These are phyloP conservation scores for Malthinus flaveolus DNA, from an alignment of 2,888 invertebrate genomes.

Conservation along the genomic window DNA sequence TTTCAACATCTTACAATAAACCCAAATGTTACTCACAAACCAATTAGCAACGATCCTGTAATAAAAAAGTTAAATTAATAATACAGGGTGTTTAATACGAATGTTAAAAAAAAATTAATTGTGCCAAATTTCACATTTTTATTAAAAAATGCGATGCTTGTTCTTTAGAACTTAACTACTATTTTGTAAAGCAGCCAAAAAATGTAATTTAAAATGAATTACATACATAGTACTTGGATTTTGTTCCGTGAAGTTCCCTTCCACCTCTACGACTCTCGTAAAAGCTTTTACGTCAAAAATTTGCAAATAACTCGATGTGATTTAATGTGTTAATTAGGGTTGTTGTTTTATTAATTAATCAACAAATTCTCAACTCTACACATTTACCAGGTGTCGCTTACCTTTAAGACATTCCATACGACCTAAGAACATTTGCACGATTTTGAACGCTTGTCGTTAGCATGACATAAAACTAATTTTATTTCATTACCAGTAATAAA, in stretches of 20 bases:
- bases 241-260: too few relatives aligned
- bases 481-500: constrained; percentile 1
- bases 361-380: not conserved
- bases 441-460: constrained; percentile 8
- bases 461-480: constrained; percentile 5
- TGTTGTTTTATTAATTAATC: constrained; percentile 7
- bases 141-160: not conserved
- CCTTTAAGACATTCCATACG: constrained; percentile 5
- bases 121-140: not conserved
- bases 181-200: too few relatives aligned
- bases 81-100: not conserved
- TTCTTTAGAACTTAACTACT: not conserved
- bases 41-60: too few relatives aligned
- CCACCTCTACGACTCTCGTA: too few relatives aligned
- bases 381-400: constrained; percentile 3
- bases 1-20: constrained; percentile 11
- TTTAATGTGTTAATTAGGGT: not conserved
- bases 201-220: too few relatives aligned
- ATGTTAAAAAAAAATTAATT: not conserved
- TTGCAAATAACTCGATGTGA: not conserved
- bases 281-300: too few relatives aligned
- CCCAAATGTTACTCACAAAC: constrained; percentile 7
- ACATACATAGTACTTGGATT: too few relatives aligned
- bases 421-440: constrained; percentile 6
- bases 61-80: not conserved